Conservation (phyloP, 2,113 vertebrate species). For the Spea multiplicata region DNA sequence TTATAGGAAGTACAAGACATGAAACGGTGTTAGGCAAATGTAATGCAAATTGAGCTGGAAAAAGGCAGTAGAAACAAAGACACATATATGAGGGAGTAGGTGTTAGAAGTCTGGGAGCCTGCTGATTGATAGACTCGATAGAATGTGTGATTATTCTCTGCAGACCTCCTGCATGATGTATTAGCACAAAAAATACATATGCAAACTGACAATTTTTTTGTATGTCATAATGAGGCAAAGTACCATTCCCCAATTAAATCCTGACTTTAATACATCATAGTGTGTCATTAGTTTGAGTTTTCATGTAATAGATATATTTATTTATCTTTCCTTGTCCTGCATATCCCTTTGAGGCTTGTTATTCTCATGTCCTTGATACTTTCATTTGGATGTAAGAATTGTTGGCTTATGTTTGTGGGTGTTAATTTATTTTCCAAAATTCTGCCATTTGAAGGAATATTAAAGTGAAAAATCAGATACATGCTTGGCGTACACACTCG, state of each 20-base stretch:
- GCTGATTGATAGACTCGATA: not conserved
- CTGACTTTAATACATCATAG: not conserved
- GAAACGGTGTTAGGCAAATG: not conserved
- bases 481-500: no score
- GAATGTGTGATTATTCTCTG: constrained; percentile 1
- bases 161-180: constrained; percentile 2
- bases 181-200: not conserved
- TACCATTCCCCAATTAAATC: not conserved
- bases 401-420: not conserved
- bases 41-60: not conserved
- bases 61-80: not conserved
- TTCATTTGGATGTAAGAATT: not conserved
- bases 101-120: not conserved
- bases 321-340: not conserved
- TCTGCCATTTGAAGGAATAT: not conserved
- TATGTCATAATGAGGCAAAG: constrained; percentile 8
- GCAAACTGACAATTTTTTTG: not conserved
- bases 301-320: not conserved
- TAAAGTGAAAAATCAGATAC: no score
- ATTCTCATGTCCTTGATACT: not conserved
- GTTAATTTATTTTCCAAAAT: not conserved
- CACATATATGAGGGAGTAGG: not conserved
- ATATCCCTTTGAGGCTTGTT: constrained; percentile 19
- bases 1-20: no score
- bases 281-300: not conserved